phyloP scores from a whole-genome alignment of 2,888 invertebrate species.

The Argyra leucocephala region DNA sequence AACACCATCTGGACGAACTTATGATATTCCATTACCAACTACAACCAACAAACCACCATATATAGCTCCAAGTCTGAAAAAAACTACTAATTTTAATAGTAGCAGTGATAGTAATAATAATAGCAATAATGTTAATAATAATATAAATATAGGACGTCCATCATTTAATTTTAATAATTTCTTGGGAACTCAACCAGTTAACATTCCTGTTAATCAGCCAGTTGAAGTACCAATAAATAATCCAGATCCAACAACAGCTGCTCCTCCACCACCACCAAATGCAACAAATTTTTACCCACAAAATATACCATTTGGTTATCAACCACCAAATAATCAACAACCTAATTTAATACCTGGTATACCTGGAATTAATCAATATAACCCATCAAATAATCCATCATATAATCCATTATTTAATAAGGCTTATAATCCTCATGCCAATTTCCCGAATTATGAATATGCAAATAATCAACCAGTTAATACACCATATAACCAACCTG shows the following conservation, averaged over 20 bases:
- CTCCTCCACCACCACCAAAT: neutral
- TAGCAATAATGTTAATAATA: neutral
- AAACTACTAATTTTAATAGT: constrained; percentile 1
- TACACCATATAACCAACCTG: too few relatives aligned
- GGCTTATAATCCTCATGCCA: neutral
- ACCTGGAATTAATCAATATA: neutral
- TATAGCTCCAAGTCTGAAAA: constrained; percentile 35
- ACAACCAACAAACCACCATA: constrained; percentile 34
- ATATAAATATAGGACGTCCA: neutral
- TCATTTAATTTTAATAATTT: constrained; percentile 1
- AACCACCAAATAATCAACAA: neutral
- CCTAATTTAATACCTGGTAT: neutral
- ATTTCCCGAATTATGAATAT: neutral
- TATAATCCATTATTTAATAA: neutral
- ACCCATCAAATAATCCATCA: neutral
- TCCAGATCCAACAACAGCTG: neutral
- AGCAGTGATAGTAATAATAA: constrained; percentile 1
- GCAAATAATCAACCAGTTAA: neutral
- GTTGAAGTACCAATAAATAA: neutral
- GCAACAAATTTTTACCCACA: neutral
- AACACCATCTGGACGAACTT: constrained; percentile 35
- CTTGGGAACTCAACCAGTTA: neutral
- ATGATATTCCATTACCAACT: constrained; percentile 35
- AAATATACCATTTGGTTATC: neutral
- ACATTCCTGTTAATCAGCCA: neutral